Base-by-base conservation (phyloP, 2,113 vertebrate species). In the Saccopteryx bilineata region DNA sequence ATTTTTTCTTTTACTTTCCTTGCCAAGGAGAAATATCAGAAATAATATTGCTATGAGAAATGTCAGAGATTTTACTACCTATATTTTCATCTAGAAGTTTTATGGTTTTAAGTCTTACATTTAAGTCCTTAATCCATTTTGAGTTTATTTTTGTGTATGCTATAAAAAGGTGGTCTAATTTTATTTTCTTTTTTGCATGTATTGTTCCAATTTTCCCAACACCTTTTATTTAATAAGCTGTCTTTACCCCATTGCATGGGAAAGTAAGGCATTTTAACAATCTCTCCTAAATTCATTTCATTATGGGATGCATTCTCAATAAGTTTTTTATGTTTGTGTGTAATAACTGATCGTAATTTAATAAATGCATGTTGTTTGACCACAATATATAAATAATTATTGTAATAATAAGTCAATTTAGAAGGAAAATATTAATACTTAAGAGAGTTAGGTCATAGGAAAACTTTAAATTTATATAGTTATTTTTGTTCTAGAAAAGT, bases 181-280 rank as follows among this genome's bases (percentile, higher is more conserved):
- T 78, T 31, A 56, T 78, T 78, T 31, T 69, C n/a, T 78, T 31
- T 69, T 78, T 78, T 56, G 28, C 50, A 78, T 56, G 10, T n/a
- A 78, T 18, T 18, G 54, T 28, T 56, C 52, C 75, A 78, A 21
- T n/a, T 56, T n/a, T 10, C 75, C 50, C 31, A 78, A 78, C 5
- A n/a, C 17, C 9, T 21, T 52, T 78, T 78, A 56, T 56, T 78
- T 78, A 78, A 78, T n/a, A 56, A 17, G 75, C 75, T 78, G 18
- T 56, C 50, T 78, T 54, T 54, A 3, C 9, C 17, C 17, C 75
- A n/a, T 31, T n/a, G 9, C n/a, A 33, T 79, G 33, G n/a, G n/a
- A n/a, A 82, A 92, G 48, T 52, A 93, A 96, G 31, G 9, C 28
- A 48, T 87, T 50, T 88, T 92, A 87, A 80, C 21, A 69, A 17